Conservation (phyloP, 2,888 invertebrate genomes). For the Gnatocerus cornutus region DNA sequence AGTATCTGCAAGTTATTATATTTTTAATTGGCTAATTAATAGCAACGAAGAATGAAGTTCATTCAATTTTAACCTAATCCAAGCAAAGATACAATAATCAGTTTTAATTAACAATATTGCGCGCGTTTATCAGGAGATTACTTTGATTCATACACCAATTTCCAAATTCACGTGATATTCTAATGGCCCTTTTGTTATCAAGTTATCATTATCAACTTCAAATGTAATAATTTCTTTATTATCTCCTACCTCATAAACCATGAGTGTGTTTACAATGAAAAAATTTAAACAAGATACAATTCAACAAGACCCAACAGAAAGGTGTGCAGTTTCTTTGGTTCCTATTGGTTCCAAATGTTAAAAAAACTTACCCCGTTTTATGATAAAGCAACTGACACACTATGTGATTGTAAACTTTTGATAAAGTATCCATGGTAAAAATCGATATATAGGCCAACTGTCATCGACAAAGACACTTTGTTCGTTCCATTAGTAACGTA, state of each 20-base stretch:
- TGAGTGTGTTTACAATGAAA: conserved; percentile 3
- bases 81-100: not conserved
- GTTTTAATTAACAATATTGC: conserved; percentile 27
- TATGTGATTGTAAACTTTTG: conserved; percentile 55
- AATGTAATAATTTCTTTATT: conserved; percentile 21
- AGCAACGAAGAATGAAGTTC: not conserved
- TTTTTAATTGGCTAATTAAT: no score
- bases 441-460: not conserved
- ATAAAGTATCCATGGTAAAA: conserved; percentile 53
- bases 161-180: conserved; percentile 21
- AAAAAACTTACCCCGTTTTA: conserved; percentile 51
- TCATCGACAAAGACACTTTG: conserved; percentile 22
- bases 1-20: no score
- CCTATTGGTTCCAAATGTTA: not conserved
- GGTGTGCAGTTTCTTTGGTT: not conserved
- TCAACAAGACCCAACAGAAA: not conserved
- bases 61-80: conserved; percentile 17
- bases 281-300: not conserved
- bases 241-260: conserved; percentile 13
- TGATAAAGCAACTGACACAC: conserved; percentile 54
- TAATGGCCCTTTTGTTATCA: conserved; percentile 8
- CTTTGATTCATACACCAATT: conserved; percentile 12
- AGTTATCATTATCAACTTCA: no score
- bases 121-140: conserved; percentile 9
- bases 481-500: not conserved